Base-by-base conservation (phyloP, 2,888 invertebrate species). In the Neoascia interrupta region DNA sequence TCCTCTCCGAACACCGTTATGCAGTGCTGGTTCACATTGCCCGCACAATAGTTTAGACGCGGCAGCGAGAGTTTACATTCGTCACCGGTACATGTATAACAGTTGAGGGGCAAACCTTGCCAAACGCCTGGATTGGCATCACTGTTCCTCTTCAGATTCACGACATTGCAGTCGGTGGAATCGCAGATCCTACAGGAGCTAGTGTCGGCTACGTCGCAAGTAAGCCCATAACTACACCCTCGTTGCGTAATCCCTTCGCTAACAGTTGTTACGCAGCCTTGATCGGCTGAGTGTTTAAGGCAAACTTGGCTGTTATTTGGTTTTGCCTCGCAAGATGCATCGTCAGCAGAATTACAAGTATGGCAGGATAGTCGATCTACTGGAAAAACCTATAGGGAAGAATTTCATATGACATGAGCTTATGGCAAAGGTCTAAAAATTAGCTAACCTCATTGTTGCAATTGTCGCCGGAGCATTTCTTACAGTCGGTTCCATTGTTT, bases 41-140 rank as follows among this genome's bases (percentile, higher is more conserved):
- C 23, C 31, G 83, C 83, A 4, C 43, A 19, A 0, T 74, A 13
- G 13, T 45, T 47, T 8, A n/a, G 8, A 1, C 36, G 0, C 1
- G 23, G 26, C 1, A 11, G 21, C 43, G 37, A n/a, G 0, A 64
- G 81, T 18, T 84, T 84, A 1, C 81, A 82, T 0, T 81, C 39
- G 2, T 75, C 47, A 8, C 79, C 82, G 2, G 31, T 47, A 58
- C 87, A 87, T 8, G 37, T 75, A 5, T 81, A 82, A 19, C 87
- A 87, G 19, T 81, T 82, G 8, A 87, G 53, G 1, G 87, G 88
- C 37, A 86, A 56, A 8, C 41, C 3, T 66, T 87, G 88, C 87
- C 87, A 87, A 4, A 73, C 47, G 0, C 87, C 87, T 0, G 87
- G 86, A 19, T 83, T 83, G 0, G 83, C 86, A 51, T 86, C 85